These are phyloP conservation scores for Palythoa heliodiscus DNA, from an alignment of 92 coral and sea anemone genomes.

Conservation along the genomic window DNA sequence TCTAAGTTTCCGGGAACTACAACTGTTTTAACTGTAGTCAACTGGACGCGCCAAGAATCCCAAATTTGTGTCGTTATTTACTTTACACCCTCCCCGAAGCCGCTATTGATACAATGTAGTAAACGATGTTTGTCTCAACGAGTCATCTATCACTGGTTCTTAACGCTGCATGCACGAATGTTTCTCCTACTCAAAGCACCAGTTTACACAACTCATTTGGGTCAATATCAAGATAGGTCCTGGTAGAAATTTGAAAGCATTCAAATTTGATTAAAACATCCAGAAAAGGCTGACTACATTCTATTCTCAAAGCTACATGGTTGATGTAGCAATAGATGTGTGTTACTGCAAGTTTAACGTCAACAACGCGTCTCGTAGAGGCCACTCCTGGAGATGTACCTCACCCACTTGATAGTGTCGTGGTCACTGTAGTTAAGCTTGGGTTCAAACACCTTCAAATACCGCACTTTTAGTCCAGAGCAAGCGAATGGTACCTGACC, in stretches of 20 bases:
- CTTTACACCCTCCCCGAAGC: not conserved
- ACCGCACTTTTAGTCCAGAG: slow-evolving; percentile 98
- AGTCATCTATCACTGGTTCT: not conserved
- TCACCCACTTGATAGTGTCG: slow-evolving; percentile 99
- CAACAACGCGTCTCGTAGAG: slow-evolving; percentile 97
- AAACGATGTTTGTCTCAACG: not conserved
- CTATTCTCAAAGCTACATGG: not conserved
- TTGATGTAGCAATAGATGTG: not conserved
- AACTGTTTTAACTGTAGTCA: not conserved
- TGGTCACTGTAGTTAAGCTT: slow-evolving; percentile 99
- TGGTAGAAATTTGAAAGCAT: not conserved
- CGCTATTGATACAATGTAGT: not conserved
- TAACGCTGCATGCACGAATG: not conserved
- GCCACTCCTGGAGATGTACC: slow-evolving; percentile 97
- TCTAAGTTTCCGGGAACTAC: not conserved
- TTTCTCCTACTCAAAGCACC: not conserved
- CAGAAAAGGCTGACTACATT: not conserved
- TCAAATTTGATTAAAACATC: not conserved
- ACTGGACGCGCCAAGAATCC: not conserved
- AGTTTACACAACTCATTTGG: not conserved
- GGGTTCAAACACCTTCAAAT: slow-evolving; percentile 97
- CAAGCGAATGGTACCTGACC: slow-evolving; percentile 97
- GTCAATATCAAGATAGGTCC: not conserved
- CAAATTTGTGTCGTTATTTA: not conserved
- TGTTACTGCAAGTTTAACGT: slow-evolving; percentile 7